phyloP scores from a whole-genome alignment of 2,888 invertebrate species.

The Agapostemon virescens region DNA sequence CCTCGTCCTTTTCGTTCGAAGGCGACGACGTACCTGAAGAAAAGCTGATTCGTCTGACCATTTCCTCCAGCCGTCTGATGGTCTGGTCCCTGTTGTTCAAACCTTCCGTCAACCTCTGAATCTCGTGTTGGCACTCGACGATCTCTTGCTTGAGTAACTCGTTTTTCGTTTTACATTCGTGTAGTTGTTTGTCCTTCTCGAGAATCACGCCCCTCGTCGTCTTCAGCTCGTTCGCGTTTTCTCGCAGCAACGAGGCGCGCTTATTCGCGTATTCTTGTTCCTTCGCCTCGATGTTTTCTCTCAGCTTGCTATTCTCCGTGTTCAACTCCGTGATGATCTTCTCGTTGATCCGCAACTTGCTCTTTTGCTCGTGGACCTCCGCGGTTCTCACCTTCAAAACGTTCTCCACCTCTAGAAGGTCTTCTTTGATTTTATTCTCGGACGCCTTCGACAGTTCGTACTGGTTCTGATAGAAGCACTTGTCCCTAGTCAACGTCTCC shows the following conservation, averaged over 20 bases:
- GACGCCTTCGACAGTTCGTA: constrained; percentile 82
- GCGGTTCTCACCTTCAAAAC: constrained; percentile 78
- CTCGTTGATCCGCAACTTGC: constrained; percentile 82
- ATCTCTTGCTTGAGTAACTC: constrained; percentile 70
- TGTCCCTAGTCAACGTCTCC: constrained; percentile 82
- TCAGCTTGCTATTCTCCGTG: constrained; percentile 82
- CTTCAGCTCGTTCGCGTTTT: constrained; percentile 81
- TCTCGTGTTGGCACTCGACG: constrained; percentile 68
- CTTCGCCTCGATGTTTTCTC: constrained; percentile 82
- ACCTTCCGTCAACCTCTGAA: constrained; percentile 72
- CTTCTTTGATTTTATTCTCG: constrained; percentile 82
- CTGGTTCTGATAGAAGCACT: constrained; percentile 83
- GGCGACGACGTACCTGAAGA: constrained; percentile 73
- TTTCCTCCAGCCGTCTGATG: constrained; percentile 75
- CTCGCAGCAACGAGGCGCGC: constrained; percentile 81
- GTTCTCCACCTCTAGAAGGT: constrained; percentile 83
- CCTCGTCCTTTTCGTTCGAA: constrained; percentile 79
- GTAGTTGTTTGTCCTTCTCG: constrained; percentile 74
- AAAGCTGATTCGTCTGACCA: constrained; percentile 71
- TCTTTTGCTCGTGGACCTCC: constrained; percentile 81
- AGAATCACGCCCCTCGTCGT: constrained; percentile 80
- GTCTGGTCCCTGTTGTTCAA: constrained; percentile 74
- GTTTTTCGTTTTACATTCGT: constrained; percentile 81
- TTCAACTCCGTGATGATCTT: constrained; percentile 83
- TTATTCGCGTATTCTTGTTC: constrained; percentile 83